phyloP scores from a whole-genome alignment of 2,888 invertebrate genomes.

The Onchidella celtica region DNA sequence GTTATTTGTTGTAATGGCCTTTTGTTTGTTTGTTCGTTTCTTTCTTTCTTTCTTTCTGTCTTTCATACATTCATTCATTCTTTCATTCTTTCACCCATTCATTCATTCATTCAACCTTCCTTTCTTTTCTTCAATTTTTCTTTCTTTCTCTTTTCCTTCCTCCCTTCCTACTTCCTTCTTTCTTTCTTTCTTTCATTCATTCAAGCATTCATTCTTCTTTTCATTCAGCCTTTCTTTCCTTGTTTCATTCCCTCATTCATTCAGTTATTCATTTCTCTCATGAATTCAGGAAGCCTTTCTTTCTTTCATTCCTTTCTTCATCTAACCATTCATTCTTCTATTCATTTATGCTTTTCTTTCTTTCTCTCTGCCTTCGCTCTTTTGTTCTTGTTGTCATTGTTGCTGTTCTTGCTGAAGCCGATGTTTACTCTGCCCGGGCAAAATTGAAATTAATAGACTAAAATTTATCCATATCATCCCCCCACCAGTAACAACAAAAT shows the following conservation, averaged over 20 bases:
- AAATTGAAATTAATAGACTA: too few relatives aligned
- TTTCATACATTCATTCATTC: neutral
- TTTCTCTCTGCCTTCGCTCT: too few relatives aligned
- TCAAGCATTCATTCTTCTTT: neutral
- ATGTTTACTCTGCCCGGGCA: too few relatives aligned
- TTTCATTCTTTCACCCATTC: neutral
- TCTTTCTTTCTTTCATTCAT: neutral
- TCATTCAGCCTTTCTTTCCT: neutral
- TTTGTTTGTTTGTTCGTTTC: neutral
- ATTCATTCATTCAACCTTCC: neutral
- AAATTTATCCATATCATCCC: too few relatives aligned
- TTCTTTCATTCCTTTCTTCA: neutral
- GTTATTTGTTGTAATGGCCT: neutral
- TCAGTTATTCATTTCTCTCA: neutral
- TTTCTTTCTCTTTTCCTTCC: neutral
- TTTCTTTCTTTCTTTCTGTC: neutral
- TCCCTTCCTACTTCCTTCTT: neutral
- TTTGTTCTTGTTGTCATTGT: too few relatives aligned
- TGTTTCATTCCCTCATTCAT: neutral
- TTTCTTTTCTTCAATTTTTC: neutral
- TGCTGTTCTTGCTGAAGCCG: too few relatives aligned
- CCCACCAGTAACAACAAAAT: too few relatives aligned
- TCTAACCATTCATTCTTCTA: too few relatives aligned
- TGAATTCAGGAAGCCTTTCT: neutral
- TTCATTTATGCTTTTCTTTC: too few relatives aligned